Evolutionary conservation across 1,140 invertebrate species (phyloP).

Genomic region (Drosophila murphyi): DNA sequence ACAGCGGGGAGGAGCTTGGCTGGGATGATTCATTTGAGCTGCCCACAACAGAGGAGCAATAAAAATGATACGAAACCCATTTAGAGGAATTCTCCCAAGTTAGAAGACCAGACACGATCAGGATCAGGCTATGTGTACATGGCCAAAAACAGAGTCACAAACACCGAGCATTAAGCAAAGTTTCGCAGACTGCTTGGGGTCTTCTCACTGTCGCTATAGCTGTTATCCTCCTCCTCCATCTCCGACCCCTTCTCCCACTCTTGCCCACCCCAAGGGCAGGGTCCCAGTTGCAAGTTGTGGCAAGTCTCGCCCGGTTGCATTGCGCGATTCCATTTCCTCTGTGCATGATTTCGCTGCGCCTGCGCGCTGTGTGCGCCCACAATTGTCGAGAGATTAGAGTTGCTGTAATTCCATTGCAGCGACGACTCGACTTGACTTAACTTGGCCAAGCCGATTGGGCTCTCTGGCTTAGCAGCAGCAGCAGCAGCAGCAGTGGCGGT

Average conservation of each 20-base stretch:
- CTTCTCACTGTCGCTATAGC: constrained; percentile 23
- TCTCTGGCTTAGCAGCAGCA: constrained; percentile 20
- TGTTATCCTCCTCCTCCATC: constrained; percentile 6
- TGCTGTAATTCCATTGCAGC: constrained; percentile 74
- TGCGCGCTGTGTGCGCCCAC: constrained; percentile 72
- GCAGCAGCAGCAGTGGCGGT: constrained; percentile 29
- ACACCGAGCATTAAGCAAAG: constrained; percentile 29
- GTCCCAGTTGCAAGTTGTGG: constrained; percentile 9
- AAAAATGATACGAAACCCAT: constrained; percentile 73
- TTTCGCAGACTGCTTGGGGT: constrained; percentile 83
- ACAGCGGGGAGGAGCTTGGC: constrained; percentile 76
- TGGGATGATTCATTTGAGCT: constrained; percentile 77
- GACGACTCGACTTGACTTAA: constrained; percentile 1
- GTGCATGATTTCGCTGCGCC: constrained; percentile 67
- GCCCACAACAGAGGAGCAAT: constrained; percentile 26
- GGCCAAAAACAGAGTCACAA: constrained; percentile 35
- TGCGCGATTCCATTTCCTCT: constrained; percentile 74
- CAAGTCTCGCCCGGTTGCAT: constrained; percentile 58
- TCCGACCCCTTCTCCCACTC: neutral
- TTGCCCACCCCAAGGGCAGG: neutral
- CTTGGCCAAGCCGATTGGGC: constrained; percentile 15
- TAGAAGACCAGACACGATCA: constrained; percentile 75
- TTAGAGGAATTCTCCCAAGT: constrained; percentile 78
- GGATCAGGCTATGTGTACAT: constrained; percentile 31
- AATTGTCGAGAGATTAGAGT: constrained; percentile 83